phyloP scores from a whole-genome alignment of 2,797 vertebrate genomes.

The Peromyscus aztecus region DNA sequence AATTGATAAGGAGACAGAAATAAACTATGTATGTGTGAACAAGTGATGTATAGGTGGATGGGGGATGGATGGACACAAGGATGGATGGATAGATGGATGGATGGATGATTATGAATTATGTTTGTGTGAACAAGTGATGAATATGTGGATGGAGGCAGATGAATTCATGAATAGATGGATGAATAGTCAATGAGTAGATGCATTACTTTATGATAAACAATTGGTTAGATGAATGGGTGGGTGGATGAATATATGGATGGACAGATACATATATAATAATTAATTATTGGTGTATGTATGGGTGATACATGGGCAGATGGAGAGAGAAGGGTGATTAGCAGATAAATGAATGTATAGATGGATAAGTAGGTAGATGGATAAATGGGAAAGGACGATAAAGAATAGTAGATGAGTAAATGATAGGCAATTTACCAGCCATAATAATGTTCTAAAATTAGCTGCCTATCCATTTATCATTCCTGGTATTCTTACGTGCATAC shows the following conservation, averaged over 20 bases:
- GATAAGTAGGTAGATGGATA: not conserved
- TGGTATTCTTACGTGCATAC: not conserved
- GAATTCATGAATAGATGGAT: not conserved
- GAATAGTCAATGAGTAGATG: not conserved
- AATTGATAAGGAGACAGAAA: not conserved
- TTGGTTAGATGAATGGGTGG: not conserved
- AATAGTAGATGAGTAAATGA: not conserved
- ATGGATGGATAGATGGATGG: not conserved
- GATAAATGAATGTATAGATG: not conserved
- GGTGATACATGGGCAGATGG: not conserved
- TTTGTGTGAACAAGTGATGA: not conserved
- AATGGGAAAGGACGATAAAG: not conserved
- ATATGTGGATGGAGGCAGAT: not conserved
- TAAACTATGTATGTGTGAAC: not conserved
- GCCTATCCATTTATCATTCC: not conserved
- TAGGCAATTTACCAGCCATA: not conserved
- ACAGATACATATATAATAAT: not conserved
- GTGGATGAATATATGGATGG: not conserved
- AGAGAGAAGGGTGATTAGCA: not conserved
- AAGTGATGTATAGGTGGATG: not conserved
- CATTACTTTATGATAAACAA: not conserved
- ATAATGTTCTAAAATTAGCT: slow-evolving; percentile 32
- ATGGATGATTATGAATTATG: not conserved
- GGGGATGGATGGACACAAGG: not conserved
- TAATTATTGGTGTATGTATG: not conserved